Evolutionary conservation across 2,113 vertebrate genomes (phyloP).

Genomic region (Sphaerodactylus townsendi): DNA sequence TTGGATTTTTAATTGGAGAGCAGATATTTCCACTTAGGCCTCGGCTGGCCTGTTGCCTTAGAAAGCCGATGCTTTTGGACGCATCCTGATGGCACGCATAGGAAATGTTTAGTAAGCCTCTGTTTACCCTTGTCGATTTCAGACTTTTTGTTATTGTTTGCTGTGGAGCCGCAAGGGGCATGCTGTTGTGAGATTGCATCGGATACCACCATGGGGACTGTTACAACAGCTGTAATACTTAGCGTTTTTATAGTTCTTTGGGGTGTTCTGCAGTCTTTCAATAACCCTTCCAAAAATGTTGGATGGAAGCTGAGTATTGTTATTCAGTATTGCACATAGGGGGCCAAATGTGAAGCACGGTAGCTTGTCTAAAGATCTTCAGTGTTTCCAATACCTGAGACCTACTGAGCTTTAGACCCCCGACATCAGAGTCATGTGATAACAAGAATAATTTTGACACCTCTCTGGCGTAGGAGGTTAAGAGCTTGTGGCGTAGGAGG

Average conservation of each 20-base stretch:
- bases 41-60: slow-evolving; percentile 17
- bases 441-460: too few species aligned
- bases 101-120: slow-evolving; percentile 2
- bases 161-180: rapidly evolving
- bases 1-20: slow-evolving; percentile 20
- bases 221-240: background rate
- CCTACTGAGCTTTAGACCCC: too few species aligned
- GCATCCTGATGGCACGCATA: background rate
- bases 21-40: slow-evolving; percentile 17
- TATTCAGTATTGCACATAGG: background rate
- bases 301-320: background rate
- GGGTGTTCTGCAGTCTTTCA: background rate
- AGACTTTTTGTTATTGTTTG: background rate
- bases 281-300: background rate
- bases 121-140: background rate
- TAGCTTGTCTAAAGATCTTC: too few species aligned
- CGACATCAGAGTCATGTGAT: too few species aligned
- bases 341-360: background rate
- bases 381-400: too few species aligned
- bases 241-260: rapidly evolving
- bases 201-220: background rate
- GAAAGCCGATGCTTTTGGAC: slow-evolving; percentile 3
- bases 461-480: too few species aligned
- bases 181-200: background rate
- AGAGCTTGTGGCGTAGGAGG: too few species aligned